A percentile compares a stretch with the other conserved stretches of the same genome.
phyloP scores from a whole-genome alignment of 2,888 invertebrate species.

The Drosophila nigritarsus region DNA sequence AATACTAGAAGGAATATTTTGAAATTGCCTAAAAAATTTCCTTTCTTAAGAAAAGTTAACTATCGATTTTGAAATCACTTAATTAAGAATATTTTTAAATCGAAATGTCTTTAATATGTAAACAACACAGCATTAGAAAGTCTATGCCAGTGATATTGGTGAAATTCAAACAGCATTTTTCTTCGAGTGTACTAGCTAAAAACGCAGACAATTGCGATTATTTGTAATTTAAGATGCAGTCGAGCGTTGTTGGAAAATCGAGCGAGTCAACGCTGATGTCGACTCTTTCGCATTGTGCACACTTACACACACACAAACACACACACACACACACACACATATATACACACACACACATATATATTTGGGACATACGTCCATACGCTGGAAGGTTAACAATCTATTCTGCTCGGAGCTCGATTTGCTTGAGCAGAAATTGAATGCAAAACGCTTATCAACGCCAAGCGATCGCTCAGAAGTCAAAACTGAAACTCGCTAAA shows the following conservation, averaged over 20 bases:
- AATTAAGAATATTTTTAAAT: background rate
- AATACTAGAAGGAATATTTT: background rate
- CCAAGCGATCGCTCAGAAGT: constrained; percentile 77
- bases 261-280: constrained; percentile 74
- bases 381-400: constrained; percentile 68
- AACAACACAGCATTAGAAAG: background rate
- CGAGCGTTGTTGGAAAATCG: constrained; percentile 80
- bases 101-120: background rate
- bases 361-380: constrained; percentile 17
- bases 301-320: background rate
- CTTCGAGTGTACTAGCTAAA: constrained; percentile 6
- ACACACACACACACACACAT: background rate
- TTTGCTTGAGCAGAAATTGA: constrained; percentile 48
- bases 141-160: background rate
- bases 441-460: constrained; percentile 78
- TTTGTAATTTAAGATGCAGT: constrained; percentile 84
- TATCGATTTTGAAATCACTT: background rate
- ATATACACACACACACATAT: background rate
- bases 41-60: background rate
- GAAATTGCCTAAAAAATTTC: background rate
- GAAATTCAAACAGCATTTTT: background rate
- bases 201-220: constrained; percentile 80
- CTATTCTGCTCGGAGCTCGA: constrained; percentile 41
- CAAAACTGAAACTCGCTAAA: constrained; percentile 80
- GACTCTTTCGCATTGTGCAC: constrained; percentile 56